Evolutionary conservation across 2,113 vertebrate genomes (phyloP).

Genomic region (Myotis davidii): DNA sequence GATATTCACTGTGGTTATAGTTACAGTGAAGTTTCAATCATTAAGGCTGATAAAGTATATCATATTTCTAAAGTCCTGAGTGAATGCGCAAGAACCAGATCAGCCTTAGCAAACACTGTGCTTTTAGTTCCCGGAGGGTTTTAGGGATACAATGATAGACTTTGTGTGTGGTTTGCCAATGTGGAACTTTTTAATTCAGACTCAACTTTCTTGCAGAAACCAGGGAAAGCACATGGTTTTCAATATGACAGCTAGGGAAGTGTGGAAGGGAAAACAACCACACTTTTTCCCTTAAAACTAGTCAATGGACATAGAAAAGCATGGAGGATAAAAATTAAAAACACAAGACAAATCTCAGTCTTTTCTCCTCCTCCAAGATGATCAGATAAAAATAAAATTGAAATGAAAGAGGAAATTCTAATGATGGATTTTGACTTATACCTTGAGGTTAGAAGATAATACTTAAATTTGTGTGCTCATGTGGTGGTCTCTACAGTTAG

Average conservation of each 20-base stretch:
- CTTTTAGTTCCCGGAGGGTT: neutral
- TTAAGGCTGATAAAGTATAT: neutral
- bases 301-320: neutral
- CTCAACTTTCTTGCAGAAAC: conserved; percentile 18
- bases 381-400: conserved; percentile 37
- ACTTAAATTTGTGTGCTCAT: neutral
- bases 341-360: neutral
- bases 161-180: neutral
- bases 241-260: neutral
- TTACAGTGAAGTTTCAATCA: neutral
- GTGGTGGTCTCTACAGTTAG: neutral
- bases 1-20: neutral
- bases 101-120: neutral
- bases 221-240: conserved; percentile 9
- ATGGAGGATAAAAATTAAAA: conserved; percentile 36
- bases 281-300: neutral
- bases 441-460: neutral
- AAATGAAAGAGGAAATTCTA: conserved; percentile 14
- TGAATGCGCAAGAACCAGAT: neutral
- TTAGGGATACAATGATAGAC: neutral
- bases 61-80: conserved; percentile 24
- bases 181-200: neutral
- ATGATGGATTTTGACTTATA: neutral
- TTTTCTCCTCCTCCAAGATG: neutral
- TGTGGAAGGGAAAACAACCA: neutral